Base-by-base conservation (phyloP, 30 jellyfish, hydroid and myxozoan species). In the Pelagia noctiluca region DNA sequence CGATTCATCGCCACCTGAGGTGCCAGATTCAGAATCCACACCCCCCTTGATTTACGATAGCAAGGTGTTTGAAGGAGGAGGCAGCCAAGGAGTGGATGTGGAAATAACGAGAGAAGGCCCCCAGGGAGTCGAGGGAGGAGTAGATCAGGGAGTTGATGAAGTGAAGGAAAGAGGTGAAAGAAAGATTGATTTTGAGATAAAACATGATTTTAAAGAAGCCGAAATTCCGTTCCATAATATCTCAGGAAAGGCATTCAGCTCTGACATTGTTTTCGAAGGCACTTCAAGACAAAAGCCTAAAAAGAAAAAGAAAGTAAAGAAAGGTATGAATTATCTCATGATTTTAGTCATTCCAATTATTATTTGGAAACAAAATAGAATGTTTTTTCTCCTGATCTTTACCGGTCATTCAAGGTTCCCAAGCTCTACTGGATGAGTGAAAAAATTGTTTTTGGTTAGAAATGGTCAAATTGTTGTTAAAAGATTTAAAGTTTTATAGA, bases 181-280 rank as follows among this genome's bases (percentile, higher is more conserved):
- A 19, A 64, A 65, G 16, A 74, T 90, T 30, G 86, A 83, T 10
- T 89, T 90, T 26, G 61, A 64, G 11, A 77, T 90, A 12, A 76
- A 71, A 37, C 97, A 90, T 62, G 90, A 76, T 26, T n/a, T 61
- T 67, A 67, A 90, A 76, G 97, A 90, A 63, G 54, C 78, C 31
- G 84, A 64, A 23, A 42, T 80, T 10, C 92, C 92, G 71, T 95
- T 95, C 80, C 92, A 85, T 33, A 97, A 95, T 71, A 60, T 95
- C 3, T 84, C 96, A 2, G 67, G 72, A 32, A 71, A 74, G 54
- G 99, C 78, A 22, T 95, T 87, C 62, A 87, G 89, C 22, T 57
- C 96, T 13, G 97, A 89, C 47, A 95, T 95, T n/a, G 99, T 95
- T 46, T 95, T 83, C 79, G 99, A 84, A 54, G 99, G 99, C 24